Evolutionary conservation across 2,888 invertebrate genomes (phyloP), one percentile per base, ranked within the genome.

Genomic region (Ernsta delagoae): DNA sequence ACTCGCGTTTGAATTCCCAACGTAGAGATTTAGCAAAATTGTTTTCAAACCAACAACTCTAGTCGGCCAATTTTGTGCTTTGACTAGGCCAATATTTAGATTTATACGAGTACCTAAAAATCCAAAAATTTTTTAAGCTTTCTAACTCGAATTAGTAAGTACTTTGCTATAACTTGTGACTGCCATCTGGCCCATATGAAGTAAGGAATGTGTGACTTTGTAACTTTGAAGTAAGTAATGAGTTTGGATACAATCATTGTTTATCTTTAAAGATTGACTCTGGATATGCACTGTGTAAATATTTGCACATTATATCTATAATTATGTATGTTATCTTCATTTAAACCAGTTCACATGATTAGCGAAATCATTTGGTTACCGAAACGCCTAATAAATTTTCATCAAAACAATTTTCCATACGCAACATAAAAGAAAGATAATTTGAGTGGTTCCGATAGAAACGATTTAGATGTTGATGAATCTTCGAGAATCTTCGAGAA

Each of bases 391-490:
- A 24, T 24, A 39, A 48, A 48, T 50, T 50, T 50, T 50, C 50
- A 50, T 16, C 12, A 48, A 50, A 50, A 2, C 6, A 39, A 16
- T 50, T 50, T 50, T 16, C 7, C 16, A 50, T 12, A 50, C 5
- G 12, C 16, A 16, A 50, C 12, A 53, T n/a, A 53, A 50, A 53
- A 24, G 53, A 9, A 24, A 53, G 53, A 53, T 53, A 53, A 53
- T 53, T 53, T 54, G 54, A 65, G 59, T 31, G 59, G 43, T 43
- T 43, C 53, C 16, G 59, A 54, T 66, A 11, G 39, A 59, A 60
- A 45, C 66, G 60, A 67, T 67, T 66, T 41, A 41, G 31, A 34
- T 43, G 54, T 60, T 66, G 53, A 66, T 53, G 60, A 41, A 54
- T 60, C 24, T 36, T 36, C 36, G 36, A 36, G 36, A 36, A 36